These are phyloP conservation scores for Brachionichthys hirsutus DNA, from an alignment of 2,113 vertebrate species.

Conservation along the genomic window DNA sequence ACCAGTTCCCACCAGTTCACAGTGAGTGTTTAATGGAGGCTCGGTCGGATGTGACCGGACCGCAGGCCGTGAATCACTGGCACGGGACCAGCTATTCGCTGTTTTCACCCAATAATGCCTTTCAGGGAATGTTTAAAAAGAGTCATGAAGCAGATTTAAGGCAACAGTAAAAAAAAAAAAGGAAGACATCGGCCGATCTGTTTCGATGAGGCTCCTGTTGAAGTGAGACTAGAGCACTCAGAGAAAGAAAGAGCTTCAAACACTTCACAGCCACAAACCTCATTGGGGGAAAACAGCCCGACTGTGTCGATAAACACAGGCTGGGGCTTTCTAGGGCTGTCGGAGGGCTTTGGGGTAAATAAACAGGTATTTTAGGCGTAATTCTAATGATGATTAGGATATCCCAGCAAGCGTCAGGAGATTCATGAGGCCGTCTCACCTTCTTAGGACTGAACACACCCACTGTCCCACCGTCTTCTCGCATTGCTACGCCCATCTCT, in stretches of 20 bases:
- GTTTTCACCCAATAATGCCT: constrained; percentile 37
- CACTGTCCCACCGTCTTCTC: constrained; percentile 94
- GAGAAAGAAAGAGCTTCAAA: constrained; percentile 42
- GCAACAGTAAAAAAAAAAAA: constrained; percentile 36
- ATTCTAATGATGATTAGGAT: neutral
- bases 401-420: constrained; percentile 9
- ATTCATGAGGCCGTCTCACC: constrained; percentile 74
- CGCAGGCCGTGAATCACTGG: constrained; percentile 43
- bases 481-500: constrained; percentile 98
- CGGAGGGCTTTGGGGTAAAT: constrained; percentile 70
- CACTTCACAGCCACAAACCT: constrained; percentile 80
- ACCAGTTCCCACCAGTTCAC: constrained; percentile 21
- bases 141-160: constrained; percentile 45
- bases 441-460: constrained; percentile 98
- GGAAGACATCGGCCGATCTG: constrained; percentile 26
- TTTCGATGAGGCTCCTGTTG: constrained; percentile 2
- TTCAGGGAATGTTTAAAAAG: constrained; percentile 38
- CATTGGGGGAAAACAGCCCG: constrained; percentile 85
- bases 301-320: constrained; percentile 84
- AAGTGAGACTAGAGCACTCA: constrained; percentile 47
- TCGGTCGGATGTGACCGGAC: constrained; percentile 18
- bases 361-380: constrained; percentile 44
- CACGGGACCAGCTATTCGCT: constrained; percentile 19
- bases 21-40: constrained; percentile 31
- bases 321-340: constrained; percentile 75